These are phyloP conservation scores for Pinna nobilis DNA, from an alignment of 1,140 invertebrate genomes.

Conservation along the genomic window DNA sequence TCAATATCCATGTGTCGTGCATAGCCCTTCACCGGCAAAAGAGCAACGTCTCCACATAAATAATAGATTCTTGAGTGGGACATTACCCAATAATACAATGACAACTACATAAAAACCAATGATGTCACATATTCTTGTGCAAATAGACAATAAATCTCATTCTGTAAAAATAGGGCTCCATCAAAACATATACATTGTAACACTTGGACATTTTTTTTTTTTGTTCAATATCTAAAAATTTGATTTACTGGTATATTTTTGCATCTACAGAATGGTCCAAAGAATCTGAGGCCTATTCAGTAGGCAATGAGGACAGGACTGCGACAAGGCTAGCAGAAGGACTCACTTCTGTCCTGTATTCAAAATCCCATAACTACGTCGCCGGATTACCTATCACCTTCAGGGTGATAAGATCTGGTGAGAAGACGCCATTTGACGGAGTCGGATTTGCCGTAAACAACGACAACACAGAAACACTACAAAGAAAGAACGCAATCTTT, in stretches of 20 bases:
- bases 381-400: conserved; percentile 62
- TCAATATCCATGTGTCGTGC: too few species aligned
- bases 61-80: too few species aligned
- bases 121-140: too few species aligned
- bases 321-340: conserved; percentile 55
- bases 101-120: too few species aligned
- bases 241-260: conserved; percentile 28
- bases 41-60: too few species aligned
- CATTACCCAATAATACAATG: too few species aligned
- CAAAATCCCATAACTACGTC: conserved; percentile 48
- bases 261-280: conserved; percentile 62
- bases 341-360: conserved; percentile 59
- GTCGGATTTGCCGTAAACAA: conserved; percentile 57
- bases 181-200: too few species aligned
- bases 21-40: too few species aligned
- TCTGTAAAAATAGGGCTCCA: too few species aligned
- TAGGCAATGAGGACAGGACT: conserved; percentile 66
- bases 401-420: conserved; percentile 62
- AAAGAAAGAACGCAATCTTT: conserved; percentile 61
- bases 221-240: background rate
- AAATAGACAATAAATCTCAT: too few species aligned
- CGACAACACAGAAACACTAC: conserved; percentile 49
- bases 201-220: background rate
- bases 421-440: conserved; percentile 62
- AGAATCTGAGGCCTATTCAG: conserved; percentile 54